Evolutionary conservation across 1,140 invertebrate genomes (phyloP).

Genomic region (Microplitis mediator): DNA sequence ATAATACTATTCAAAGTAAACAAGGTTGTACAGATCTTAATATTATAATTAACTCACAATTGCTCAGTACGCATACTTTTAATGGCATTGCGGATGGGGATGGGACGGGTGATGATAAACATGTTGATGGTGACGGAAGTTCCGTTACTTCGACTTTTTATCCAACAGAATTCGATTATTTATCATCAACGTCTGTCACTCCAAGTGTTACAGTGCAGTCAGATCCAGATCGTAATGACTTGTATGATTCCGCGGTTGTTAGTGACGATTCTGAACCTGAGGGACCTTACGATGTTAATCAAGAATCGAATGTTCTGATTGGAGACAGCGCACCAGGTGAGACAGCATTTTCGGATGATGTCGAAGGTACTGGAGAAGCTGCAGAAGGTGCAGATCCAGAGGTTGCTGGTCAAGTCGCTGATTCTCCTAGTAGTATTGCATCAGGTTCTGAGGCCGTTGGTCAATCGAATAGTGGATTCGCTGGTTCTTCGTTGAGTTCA

Average conservation of each 20-base stretch:
- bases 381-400: background rate
- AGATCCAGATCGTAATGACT: constrained; percentile 24
- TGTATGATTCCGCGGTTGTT: background rate
- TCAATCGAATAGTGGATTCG: background rate
- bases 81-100: constrained; percentile 12
- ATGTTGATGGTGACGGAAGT: constrained; percentile 9
- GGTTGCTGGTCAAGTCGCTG: background rate
- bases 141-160: background rate
- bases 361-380: background rate
- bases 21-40: constrained; percentile 59
- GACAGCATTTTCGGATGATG: background rate
- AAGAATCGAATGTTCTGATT: constrained; percentile 7
- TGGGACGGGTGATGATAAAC: constrained; percentile 30
- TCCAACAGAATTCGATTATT: background rate
- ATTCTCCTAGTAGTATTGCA: background rate
- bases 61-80: constrained; percentile 50
- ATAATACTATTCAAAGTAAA: constrained; percentile 57
- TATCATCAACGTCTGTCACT: background rate
- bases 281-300: constrained; percentile 19
- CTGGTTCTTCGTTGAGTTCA: constrained; percentile 2
- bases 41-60: constrained; percentile 60
- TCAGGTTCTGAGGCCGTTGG: background rate
- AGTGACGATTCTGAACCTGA: constrained; percentile 6
- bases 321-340: background rate
- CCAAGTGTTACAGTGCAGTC: background rate